A percentile compares a stretch with the other conserved stretches of the same genome.
Conservation (phyloP, 1,140 invertebrate genomes). For the Leptopilina boulardi region DNA sequence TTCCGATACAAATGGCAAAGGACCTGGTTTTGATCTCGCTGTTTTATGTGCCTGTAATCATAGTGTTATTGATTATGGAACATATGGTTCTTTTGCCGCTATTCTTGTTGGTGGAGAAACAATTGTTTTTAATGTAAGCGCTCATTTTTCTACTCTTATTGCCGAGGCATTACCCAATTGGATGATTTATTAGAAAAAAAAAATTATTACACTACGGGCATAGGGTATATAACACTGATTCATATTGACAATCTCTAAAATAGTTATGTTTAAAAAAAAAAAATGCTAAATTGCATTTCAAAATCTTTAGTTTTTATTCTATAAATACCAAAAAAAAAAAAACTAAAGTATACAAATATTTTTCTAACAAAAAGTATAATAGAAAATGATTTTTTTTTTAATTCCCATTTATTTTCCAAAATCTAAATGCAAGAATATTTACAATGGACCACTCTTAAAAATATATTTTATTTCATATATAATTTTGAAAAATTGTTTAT, state of each 20-base stretch:
- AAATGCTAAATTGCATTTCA: slow-evolving; percentile 9
- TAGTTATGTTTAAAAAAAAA: slow-evolving; percentile 32
- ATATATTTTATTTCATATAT: no score
- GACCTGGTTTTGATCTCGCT: slow-evolving; percentile 80
- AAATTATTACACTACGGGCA: background rate
- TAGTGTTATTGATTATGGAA: slow-evolving; percentile 83
- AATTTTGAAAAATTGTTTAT: no score
- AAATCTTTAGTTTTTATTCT: slow-evolving; percentile 31
- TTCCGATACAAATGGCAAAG: slow-evolving; percentile 70
- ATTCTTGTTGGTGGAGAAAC: slow-evolving; percentile 81
- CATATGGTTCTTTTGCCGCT: slow-evolving; percentile 83
- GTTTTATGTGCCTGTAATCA: slow-evolving; percentile 82
- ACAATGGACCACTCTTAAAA: no score
- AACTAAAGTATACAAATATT: slow-evolving; percentile 17
- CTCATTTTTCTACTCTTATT: slow-evolving; percentile 76
- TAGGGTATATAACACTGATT: slow-evolving; percentile 17
- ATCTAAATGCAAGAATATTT: background rate
- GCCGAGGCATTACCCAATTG: slow-evolving; percentile 78
- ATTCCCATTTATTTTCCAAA: background rate
- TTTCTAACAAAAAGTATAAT: slow-evolving; percentile 36
- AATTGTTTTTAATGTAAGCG: slow-evolving; percentile 77
- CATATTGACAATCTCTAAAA: slow-evolving; percentile 15
- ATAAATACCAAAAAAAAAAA: background rate
- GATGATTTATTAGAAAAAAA: slow-evolving; percentile 62
- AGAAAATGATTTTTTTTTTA: background rate